Conservation (phyloP, 2,113 vertebrate genomes). For the Gymnobelideus leadbeateri region DNA sequence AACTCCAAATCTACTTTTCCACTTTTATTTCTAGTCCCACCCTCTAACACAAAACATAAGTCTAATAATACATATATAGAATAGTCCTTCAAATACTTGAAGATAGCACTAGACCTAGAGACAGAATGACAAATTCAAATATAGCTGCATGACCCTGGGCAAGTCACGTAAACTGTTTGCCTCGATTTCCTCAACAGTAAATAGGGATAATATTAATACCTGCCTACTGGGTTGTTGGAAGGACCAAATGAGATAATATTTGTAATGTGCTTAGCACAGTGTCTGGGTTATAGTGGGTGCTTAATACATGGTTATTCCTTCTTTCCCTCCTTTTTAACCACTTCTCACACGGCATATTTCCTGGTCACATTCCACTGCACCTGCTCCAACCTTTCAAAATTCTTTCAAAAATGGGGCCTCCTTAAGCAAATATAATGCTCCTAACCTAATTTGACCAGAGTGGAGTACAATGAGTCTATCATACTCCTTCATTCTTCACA, state of each 20-base stretch:
- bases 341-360: background rate
- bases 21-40: background rate
- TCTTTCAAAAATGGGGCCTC: background rate
- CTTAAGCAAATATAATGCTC: background rate
- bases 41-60: background rate
- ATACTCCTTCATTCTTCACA: background rate
- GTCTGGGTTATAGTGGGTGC: background rate
- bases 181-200: constrained; percentile 14
- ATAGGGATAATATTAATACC: constrained; percentile 23
- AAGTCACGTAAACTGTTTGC: background rate
- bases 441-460: background rate
- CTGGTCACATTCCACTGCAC: background rate
- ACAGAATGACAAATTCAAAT: background rate
- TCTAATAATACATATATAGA: background rate
- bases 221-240: constrained; percentile 22
- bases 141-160: background rate
- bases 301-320: background rate
- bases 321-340: background rate
- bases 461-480: background rate
- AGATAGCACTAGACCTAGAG: background rate
- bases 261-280: background rate
- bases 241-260: background rate
- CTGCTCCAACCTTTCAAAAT: background rate
- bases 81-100: constrained; percentile 12
- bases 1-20: background rate